Conservation (phyloP, 2,797 vertebrate species). For the Hippocampus kuda region DNA sequence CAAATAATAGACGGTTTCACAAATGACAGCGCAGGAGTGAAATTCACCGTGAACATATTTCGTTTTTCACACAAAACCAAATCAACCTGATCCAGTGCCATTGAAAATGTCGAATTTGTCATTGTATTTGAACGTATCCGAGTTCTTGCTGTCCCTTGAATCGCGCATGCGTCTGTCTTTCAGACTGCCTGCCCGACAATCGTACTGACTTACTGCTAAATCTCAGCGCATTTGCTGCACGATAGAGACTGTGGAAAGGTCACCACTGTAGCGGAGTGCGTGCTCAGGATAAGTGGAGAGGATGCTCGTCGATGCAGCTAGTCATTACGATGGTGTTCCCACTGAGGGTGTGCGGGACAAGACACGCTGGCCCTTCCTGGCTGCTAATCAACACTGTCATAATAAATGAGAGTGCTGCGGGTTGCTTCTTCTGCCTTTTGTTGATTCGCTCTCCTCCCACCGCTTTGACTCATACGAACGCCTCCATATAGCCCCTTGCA, state of each 20-base stretch:
- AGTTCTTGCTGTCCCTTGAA: background rate
- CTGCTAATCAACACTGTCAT: constrained; percentile 52
- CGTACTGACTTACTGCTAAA: background rate
- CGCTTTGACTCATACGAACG: constrained; percentile 19
- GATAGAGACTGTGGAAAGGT: background rate
- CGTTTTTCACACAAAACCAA: background rate
- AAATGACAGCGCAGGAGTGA: background rate
- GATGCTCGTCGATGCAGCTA: constrained; percentile 19
- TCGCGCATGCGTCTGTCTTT: background rate
- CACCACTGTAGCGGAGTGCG: background rate
- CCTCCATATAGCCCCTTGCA: constrained; percentile 3
- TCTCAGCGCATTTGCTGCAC: background rate
- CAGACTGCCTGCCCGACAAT: background rate
- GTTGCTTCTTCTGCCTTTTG: constrained; percentile 38
- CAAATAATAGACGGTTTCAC: background rate
- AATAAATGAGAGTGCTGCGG: constrained; percentile 41
- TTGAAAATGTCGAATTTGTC: background rate
- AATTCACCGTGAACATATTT: background rate
- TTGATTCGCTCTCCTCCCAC: constrained; percentile 28
- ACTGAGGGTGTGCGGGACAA: constrained; percentile 11
- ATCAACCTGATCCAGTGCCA: background rate
- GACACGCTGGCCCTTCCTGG: constrained; percentile 39
- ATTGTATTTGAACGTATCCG: background rate
- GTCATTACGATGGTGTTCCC: constrained; percentile 27
- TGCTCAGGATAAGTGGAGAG: constrained; percentile 15